Evolutionary conservation across 2,797 vertebrate species (phyloP).

Genomic region (Xiphophorus birchmanni): DNA sequence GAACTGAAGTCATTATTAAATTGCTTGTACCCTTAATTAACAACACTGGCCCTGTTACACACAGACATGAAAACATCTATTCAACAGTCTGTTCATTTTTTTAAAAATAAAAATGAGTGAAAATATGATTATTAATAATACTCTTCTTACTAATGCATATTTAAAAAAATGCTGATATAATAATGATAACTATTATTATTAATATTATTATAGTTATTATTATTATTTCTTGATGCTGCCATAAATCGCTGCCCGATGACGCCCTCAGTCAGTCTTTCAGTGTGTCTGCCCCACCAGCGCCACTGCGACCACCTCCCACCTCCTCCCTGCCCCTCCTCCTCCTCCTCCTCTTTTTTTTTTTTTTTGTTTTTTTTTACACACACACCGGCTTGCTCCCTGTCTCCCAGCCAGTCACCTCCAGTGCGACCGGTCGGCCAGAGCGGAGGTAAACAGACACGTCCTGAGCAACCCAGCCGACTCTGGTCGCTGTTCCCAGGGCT

Average conservation of each 20-base stretch:
- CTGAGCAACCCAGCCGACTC: slow-evolving; percentile 8
- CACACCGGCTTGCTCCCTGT: slow-evolving; percentile 54
- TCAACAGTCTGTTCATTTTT: too few relatives aligned
- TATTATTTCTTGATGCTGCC: background rate
- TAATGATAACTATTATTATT: background rate
- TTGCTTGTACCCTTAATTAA: background rate
- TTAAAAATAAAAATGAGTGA: background rate
- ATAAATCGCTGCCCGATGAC: slow-evolving; percentile 25
- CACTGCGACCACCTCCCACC: slow-evolving; percentile 11
- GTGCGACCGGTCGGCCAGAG: slow-evolving; percentile 47
- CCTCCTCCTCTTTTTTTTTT: background rate
- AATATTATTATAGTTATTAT: background rate
- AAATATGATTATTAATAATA: background rate
- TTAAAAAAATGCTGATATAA: background rate
- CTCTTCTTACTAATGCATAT: background rate
- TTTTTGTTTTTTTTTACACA: background rate
- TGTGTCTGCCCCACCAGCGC: slow-evolving; percentile 23
- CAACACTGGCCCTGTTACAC: background rate
- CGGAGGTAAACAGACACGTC: slow-evolving; percentile 24
- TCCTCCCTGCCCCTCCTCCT: slow-evolving; percentile 2
- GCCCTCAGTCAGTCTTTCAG: slow-evolving; percentile 20
- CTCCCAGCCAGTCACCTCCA: slow-evolving; percentile 60
- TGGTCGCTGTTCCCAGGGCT: slow-evolving; percentile 1
- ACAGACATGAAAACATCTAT: background rate
- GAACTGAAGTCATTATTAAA: background rate